Conservation (phyloP, 30 jellyfish, hydroid and myxozoan species). For the Nemopilema nomurai region DNA sequence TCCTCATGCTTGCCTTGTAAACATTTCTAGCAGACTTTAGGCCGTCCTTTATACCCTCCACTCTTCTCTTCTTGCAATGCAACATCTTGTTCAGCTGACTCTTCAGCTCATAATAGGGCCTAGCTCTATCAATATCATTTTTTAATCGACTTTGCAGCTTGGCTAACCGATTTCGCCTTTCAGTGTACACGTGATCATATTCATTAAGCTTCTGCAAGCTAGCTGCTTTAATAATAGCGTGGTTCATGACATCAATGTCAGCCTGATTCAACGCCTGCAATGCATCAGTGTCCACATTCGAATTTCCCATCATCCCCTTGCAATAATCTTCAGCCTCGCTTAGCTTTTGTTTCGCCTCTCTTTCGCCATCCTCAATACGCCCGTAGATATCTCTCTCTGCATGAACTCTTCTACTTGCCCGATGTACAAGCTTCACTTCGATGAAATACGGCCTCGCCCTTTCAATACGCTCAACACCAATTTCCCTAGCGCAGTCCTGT, state of each 20-base stretch:
- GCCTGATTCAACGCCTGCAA: slow-evolving; percentile 21
- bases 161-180: not conserved
- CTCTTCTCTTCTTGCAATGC: not conserved
- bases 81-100: slow-evolving; percentile 1
- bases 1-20: slow-evolving; percentile 15
- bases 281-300: slow-evolving; percentile 6
- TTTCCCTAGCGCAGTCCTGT: slow-evolving; percentile 7
- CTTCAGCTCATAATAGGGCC: slow-evolving; percentile 38
- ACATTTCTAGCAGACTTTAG: slow-evolving; percentile 18
- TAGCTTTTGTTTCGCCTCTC: slow-evolving; percentile 2
- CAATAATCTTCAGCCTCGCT: slow-evolving; percentile 1
- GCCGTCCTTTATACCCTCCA: not conserved
- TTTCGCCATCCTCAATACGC: not conserved
- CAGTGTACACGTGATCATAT: not conserved
- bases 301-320: not conserved
- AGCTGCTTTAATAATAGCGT: not conserved
- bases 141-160: not conserved
- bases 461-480: slow-evolving; percentile 1
- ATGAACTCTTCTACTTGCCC: not conserved
- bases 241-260: slow-evolving; percentile 1
- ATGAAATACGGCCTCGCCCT: slow-evolving; percentile 34
- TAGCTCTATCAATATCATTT: slow-evolving; percentile 12
- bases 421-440: not conserved
- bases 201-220: not conserved
- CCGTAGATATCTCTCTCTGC: not conserved